Percentiles rank a stretch among this genome's conserved stretches.
Evolutionary conservation across 2,888 invertebrate species (phyloP).

Genomic region (Sericinus montela): DNA sequence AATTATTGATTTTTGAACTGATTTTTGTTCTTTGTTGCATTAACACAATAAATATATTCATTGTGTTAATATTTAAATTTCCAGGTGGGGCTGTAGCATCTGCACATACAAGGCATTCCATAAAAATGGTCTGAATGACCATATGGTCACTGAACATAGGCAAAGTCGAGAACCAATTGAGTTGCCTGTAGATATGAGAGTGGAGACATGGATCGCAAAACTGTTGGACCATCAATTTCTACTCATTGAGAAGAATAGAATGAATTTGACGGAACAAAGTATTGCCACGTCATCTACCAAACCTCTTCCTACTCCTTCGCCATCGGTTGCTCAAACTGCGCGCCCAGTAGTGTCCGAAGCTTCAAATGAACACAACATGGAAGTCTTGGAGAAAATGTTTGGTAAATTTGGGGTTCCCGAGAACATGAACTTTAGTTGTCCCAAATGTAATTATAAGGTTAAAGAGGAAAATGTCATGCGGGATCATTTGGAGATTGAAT

Average conservation of each 20-base stretch:
- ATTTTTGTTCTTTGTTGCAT: too few relatives aligned
- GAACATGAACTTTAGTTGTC: conserved; percentile 44
- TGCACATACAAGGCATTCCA: conserved; percentile 81
- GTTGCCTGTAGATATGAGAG: conserved; percentile 55
- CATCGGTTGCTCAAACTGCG: conserved; percentile 1
- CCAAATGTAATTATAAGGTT: conserved; percentile 44
- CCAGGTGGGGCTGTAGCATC: conserved; percentile 79
- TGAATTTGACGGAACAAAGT: conserved; percentile 43
- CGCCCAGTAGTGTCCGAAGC: background rate
- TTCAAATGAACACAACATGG: conserved; percentile 15
- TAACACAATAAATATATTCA: too few relatives aligned
- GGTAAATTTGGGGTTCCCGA: conserved; percentile 47
- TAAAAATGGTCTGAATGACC: conserved; percentile 71
- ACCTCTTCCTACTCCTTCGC: conserved; percentile 18
- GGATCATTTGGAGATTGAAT: conserved; percentile 58
- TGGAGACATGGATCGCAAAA: conserved; percentile 75
- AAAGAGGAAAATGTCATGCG: conserved; percentile 46
- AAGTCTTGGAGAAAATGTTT: conserved; percentile 47
- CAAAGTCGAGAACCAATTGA: conserved; percentile 48
- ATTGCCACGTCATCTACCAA: conserved; percentile 28
- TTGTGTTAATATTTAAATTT: conserved; percentile 20
- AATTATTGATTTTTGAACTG: too few relatives aligned
- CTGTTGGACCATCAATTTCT: conserved; percentile 49
- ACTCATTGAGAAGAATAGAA: conserved; percentile 42
- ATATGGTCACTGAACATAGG: conserved; percentile 71